Base-by-base conservation (phyloP, 2,797 vertebrate genomes). In the Hipposideros larvatus region DNA sequence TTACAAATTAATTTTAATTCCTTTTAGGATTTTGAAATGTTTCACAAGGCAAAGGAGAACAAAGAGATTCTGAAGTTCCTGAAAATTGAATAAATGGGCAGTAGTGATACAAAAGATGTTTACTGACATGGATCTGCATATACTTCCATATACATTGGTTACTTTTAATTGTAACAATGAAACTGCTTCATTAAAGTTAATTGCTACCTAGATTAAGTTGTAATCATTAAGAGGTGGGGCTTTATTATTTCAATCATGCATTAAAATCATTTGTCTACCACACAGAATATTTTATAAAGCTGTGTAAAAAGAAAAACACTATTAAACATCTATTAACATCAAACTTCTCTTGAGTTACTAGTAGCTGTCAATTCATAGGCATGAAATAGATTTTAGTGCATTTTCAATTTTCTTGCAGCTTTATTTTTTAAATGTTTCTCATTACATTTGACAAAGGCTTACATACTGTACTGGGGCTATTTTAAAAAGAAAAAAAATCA, bases 21-120 rank as follows among this genome's bases (percentile, higher is more conserved):
- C 10, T 75, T 87, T 41, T 53, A 97, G 95, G 96, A 91, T 82
- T 96, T 94, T 41, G 41, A 95, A 66, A 93, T 71, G 77, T 80
- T 98, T 28, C 7, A 87, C 15, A 41, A 94, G 70, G 82, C 90
- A 57, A 87, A 89, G 22, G 91, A 95, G 66, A 87, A 92, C 0
- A 51, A 95, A 87, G 90, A 97, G n/a, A 88, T 87, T 77, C 24
- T 82, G 46, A 75, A 89, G 79, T 95, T 98, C 70, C 53, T 95
- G 86, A 92, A 96, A 78, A 8, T 96, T 9, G 37, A 96, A 65
- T 90, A 48, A 94, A 94, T 13, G 16, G 57, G 24, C 31, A 43
- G 0, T 4, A 43, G 83, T 61, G 24, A 74, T 21, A 83, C n/a
- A 93, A 82, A 77, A 91, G 11, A 70, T 48, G 28, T 79, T 91